A percentile compares a stretch with the other conserved stretches of the same genome.
Evolutionary conservation across 2,888 invertebrate genomes (phyloP).

Genomic region (Altica lythri): DNA sequence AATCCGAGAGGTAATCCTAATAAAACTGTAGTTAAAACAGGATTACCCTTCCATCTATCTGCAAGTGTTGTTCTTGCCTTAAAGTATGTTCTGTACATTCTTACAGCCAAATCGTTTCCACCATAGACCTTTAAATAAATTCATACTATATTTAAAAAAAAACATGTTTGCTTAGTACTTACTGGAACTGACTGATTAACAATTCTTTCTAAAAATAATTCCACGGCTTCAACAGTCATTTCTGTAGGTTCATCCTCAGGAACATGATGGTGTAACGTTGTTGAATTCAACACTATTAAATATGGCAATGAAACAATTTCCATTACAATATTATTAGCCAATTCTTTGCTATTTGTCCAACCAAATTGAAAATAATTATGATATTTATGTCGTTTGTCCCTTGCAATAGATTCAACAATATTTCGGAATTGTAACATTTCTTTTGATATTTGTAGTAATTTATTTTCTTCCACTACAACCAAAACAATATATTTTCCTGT

Average conservation of each 20-base stretch:
- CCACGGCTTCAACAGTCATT: slow-evolving; percentile 65
- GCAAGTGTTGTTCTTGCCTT: slow-evolving; percentile 78
- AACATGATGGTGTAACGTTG: slow-evolving; percentile 89
- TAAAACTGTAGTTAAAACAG: slow-evolving; percentile 88
- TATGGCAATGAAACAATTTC: slow-evolving; percentile 48
- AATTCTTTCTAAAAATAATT: slow-evolving; percentile 76
- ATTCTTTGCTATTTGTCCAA: slow-evolving; percentile 88
- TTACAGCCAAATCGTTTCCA: slow-evolving; percentile 78
- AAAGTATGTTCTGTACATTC: slow-evolving; percentile 79
- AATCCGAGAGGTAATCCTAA: slow-evolving; percentile 95
- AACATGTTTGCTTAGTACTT: too few relatives aligned
- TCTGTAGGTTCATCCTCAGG: slow-evolving; percentile 64
- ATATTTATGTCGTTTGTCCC: slow-evolving; percentile 73
- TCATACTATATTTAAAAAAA: not conserved
- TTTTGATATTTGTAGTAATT: slow-evolving; percentile 76
- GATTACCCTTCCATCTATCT: slow-evolving; percentile 93
- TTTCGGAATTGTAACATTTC: slow-evolving; percentile 78
- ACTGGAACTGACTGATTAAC: slow-evolving; percentile 80
- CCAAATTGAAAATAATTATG: slow-evolving; percentile 88
- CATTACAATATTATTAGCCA: slow-evolving; percentile 95
- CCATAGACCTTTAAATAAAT: slow-evolving; percentile 70
- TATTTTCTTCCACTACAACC: slow-evolving; percentile 87
- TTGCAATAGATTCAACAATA: slow-evolving; percentile 76
- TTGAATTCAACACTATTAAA: slow-evolving; percentile 85
- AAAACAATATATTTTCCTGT: slow-evolving; percentile 87